Base-by-base conservation (phyloP, 2,888 invertebrate species). In the Drosophila austrosaltans region DNA sequence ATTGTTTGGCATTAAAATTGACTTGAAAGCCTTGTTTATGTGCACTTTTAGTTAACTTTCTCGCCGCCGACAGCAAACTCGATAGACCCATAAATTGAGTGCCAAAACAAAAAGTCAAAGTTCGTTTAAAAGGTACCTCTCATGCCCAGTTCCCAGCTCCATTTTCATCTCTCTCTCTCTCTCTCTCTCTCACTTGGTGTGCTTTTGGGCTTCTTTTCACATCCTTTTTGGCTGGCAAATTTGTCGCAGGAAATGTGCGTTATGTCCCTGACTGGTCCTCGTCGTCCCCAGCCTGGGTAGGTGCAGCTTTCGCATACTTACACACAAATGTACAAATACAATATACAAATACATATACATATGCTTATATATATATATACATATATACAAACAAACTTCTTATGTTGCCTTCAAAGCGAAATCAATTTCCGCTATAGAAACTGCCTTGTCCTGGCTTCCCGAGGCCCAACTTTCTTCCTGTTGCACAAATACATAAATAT, bases 211-310 rank as follows among this genome's bases (percentile, higher is more conserved):
- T 32, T 44, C 65, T 69, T 58, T 42, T 48, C 61, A 30, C 74
- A 73, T 66, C 74, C 72, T 72, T 66, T 66, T 59, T 68, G 72
- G 72, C 77, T 76, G 81, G 83, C 83, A 88, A 83, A 83, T 83
- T 83, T 83, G 83, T 83, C 88, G 86, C 88, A 83, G 88, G 88
- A 83, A 83, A 86, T 88, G 88, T 83, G 86, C 82, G 82, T 82
- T 75, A 69, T 74, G 75, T 69, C 75, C 75, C 56, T 74, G 75
- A 48, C 48, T 48, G 48, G 48, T 48, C 62, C 67, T 39, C 68
- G 59, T 61, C 61, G 48, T 48, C 62, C 61, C 44, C 68, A 66
- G 66, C 57, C 66, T 72, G 39, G 75, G 75, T 68, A 73, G 73
- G 68, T 74, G 68, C 65, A 64, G 54, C 61, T 53, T 48, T 28